Evolutionary conservation across 1,140 invertebrate genomes (phyloP).

Genomic region (Plectrocnemia conspersa): DNA sequence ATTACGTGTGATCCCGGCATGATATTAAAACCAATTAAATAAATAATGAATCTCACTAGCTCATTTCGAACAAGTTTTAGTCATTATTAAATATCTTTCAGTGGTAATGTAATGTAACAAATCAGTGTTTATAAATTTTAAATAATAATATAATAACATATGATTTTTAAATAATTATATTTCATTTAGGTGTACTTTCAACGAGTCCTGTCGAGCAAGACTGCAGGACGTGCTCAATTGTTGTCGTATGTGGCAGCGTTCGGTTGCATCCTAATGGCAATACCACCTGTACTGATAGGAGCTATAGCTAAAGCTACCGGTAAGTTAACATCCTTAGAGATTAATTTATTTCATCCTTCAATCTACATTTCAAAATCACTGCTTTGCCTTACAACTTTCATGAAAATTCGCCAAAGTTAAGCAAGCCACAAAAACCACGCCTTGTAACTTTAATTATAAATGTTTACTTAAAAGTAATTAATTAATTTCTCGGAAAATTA

Average conservation of each 20-base stretch:
- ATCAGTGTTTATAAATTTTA: not conserved
- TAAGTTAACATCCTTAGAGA: no score
- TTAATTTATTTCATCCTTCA: not conserved
- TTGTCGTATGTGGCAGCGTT: slow-evolving; percentile 94
- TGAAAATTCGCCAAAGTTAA: no score
- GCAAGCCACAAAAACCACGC: no score
- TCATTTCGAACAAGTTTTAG: not conserved
- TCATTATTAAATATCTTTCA: not conserved
- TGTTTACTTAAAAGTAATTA: no score
- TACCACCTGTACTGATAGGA: slow-evolving; percentile 93
- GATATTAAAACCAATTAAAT: no score
- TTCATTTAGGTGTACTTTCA: slow-evolving; percentile 88
- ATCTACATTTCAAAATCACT: slow-evolving; percentile 1
- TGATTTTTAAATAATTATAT: slow-evolving; percentile 4
- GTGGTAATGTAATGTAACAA: not conserved
- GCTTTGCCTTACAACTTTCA: no score
- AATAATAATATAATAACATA: not conserved
- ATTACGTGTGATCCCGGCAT: no score
- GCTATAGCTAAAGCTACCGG: slow-evolving; percentile 92
- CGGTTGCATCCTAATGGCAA: slow-evolving; percentile 93
- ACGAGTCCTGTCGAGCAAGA: slow-evolving; percentile 91
- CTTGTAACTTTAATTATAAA: no score
- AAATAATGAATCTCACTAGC: no score
- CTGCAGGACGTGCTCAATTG: slow-evolving; percentile 85
- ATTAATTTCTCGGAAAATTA: no score